Evolutionary conservation across 2,113 vertebrate species (phyloP).

Genomic region (Guaruba guarouba): DNA sequence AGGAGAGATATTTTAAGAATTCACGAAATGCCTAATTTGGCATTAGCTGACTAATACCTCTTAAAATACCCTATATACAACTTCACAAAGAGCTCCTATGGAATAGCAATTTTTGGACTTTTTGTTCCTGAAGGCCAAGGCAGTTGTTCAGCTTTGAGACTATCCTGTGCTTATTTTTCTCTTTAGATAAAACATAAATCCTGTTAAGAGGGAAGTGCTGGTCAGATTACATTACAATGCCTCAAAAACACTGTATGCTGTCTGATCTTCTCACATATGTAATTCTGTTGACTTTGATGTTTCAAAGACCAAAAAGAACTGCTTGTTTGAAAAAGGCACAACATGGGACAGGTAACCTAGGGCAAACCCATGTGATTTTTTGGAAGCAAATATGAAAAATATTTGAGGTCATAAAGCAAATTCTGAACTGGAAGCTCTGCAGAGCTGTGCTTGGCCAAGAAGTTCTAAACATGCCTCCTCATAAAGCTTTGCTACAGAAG

Average conservation of each 20-base stretch:
- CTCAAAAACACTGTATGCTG: not conserved
- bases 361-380: not conserved
- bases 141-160: not conserved
- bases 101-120: not conserved
- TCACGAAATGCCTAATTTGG: not conserved
- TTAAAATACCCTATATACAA: not conserved
- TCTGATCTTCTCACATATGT: not conserved
- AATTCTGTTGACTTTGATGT: not conserved
- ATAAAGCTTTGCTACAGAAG: not conserved
- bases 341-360: not conserved
- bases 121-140: not conserved
- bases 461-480: not conserved
- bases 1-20: not conserved
- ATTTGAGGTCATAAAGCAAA: not conserved
- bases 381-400: not conserved
- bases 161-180: not conserved
- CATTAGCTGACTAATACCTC: not conserved
- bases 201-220: not conserved
- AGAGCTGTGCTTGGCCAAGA: not conserved
- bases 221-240: not conserved
- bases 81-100: not conserved
- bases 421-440: not conserved
- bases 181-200: not conserved
- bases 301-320: not conserved
- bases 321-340: not conserved